Conservation (phyloP, 2,113 vertebrate species). For the Caretta caretta region DNA sequence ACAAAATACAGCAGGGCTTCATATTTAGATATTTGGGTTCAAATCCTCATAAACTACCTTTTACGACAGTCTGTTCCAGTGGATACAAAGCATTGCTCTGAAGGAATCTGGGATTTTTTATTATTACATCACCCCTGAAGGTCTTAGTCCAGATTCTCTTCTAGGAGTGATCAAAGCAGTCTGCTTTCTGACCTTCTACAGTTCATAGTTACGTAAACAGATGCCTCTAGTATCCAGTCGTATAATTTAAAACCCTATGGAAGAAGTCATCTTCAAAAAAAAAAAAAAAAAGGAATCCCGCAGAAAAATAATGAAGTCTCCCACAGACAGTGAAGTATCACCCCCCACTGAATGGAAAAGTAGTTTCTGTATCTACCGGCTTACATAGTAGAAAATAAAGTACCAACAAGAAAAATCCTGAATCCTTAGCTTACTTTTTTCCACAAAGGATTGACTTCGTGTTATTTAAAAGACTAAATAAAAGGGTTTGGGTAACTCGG, state of each 20-base stretch:
- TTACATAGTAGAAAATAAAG: background rate
- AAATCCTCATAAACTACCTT: background rate
- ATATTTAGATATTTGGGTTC: background rate
- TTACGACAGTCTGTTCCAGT: background rate
- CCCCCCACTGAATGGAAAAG: background rate
- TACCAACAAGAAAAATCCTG: background rate
- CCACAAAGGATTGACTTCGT: background rate
- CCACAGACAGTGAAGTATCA: background rate
- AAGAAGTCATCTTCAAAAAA: conserved; percentile 37
- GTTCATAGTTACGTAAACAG: background rate
- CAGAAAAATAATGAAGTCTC: background rate
- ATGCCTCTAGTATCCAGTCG: background rate
- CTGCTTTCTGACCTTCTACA: conserved; percentile 32
- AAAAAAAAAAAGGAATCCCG: conserved; percentile 25
- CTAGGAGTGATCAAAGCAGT: background rate
- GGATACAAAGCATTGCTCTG: background rate
- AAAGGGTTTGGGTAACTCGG: background rate
- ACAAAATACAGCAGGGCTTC: background rate
- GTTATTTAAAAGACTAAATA: conserved; percentile 21
- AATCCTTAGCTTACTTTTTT: background rate
- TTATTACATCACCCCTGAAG: background rate
- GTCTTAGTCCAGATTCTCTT: conserved; percentile 2
- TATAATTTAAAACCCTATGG: conserved; percentile 31
- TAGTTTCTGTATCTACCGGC: background rate
- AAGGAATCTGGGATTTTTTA: background rate